Conservation (phyloP, 2,113 vertebrate genomes). For the Nannospalax galili region DNA sequence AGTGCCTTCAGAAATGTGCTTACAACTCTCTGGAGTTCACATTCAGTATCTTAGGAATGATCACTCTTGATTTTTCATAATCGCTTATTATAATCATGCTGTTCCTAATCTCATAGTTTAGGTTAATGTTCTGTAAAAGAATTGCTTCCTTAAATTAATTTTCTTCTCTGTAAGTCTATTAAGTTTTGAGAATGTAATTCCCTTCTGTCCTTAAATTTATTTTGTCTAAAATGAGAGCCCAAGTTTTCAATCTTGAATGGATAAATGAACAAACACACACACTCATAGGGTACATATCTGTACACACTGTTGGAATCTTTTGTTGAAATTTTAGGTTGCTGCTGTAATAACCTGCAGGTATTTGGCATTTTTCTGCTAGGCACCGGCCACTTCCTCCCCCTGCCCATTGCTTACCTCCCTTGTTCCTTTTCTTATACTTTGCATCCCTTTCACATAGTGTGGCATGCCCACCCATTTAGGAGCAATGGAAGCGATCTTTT, state of each 20-base stretch:
- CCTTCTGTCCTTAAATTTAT: neutral
- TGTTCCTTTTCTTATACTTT: neutral
- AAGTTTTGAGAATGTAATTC: slow-evolving; percentile 4
- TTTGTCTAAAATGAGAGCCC: slow-evolving; percentile 15
- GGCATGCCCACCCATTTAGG: neutral
- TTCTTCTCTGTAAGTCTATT: neutral
- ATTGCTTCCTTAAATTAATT: slow-evolving; percentile 6
- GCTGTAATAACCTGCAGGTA: neutral
- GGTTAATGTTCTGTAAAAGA: neutral
- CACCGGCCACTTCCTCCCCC: neutral
- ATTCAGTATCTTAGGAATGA: neutral
- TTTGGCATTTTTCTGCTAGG: neutral
- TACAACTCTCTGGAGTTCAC: neutral
- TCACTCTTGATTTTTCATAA: slow-evolving; percentile 13
- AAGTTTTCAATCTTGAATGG: neutral
- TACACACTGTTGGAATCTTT: neutral
- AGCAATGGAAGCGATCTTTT: too few species aligned
- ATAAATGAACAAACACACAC: neutral
- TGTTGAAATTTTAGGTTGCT: too few species aligned
- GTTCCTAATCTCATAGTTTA: neutral
- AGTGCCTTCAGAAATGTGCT: neutral
- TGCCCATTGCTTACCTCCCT: neutral
- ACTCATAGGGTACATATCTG: neutral
- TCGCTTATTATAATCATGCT: neutral
- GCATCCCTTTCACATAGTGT: neutral